Evolutionary conservation across 2,113 vertebrate genomes (phyloP), one percentile per base, ranked within the genome.

Genomic region (Tyrannus savana): DNA sequence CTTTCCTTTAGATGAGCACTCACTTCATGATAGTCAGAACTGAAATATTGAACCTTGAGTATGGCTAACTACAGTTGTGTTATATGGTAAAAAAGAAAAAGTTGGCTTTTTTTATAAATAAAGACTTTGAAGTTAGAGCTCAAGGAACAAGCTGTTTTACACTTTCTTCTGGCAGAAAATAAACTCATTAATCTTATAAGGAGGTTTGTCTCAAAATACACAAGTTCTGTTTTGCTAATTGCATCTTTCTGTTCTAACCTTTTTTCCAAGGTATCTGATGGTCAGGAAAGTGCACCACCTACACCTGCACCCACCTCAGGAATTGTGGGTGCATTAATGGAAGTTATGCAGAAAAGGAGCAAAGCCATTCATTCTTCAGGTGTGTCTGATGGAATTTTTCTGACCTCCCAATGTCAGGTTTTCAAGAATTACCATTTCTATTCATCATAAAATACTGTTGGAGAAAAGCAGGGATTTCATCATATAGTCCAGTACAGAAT

Each of bases 321-420:
- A 94, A 99, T 99, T 74, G 99, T 99, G 27, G 99, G 99, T 76
- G 99, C 99, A 0, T 97, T 99, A 94, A 99, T 99, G 99, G 99
- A 99, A 97, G 99, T 99, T 97, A 99, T 99, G 99, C 98, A 99
- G 98, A 99, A 99, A 98, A 99, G 99, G 98, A 99, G 98, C 98
- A 99, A 99, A 99, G 99, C 99, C 99, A 99, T 99, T 98, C 99
- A 99, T 98, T 99, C 99, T 97, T 99, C 99, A 98, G 99, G 99
- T 99, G 96, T 4, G 53, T 35, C 67, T 76, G 11, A 24, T 23
- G 25, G 24, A 74, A 19, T 49, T 64, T 60, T 92, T 86, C 71
- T 82, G 42, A 68, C 44, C n/a, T 87, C 31, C 41, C 0, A 0
- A 10, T 31, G 12, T 75, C 60, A 37, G 17, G 10, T 85, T 87